phyloP scores from a whole-genome alignment of 2,113 vertebrate genomes.

The Erythrocercus mccallii region DNA sequence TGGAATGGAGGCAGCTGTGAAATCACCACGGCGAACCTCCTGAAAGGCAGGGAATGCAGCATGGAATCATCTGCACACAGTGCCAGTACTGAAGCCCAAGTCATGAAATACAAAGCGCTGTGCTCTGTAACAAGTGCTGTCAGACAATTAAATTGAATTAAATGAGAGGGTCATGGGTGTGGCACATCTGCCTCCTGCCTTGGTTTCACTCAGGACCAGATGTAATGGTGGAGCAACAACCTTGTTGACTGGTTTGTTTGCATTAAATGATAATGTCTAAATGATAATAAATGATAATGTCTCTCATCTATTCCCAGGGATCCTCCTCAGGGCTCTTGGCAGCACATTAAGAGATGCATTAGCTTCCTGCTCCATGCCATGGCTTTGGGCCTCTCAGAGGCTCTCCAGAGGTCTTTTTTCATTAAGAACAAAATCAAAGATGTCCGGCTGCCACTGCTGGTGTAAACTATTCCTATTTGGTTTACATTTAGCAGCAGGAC shows the following conservation, averaged over 20 bases:
- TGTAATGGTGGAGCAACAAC: background rate
- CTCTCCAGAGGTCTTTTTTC: background rate
- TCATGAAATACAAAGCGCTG: background rate
- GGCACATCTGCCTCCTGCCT: background rate
- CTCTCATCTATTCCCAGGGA: background rate
- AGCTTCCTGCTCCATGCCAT: background rate
- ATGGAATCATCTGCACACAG: rapidly evolving
- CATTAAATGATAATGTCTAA: background rate
- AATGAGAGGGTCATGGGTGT: background rate
- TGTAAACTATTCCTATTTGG: background rate
- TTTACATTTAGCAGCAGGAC: background rate
- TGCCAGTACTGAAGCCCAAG: background rate
- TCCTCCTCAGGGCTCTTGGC: background rate
- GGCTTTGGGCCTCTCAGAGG: background rate
- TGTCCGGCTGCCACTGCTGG: background rate
- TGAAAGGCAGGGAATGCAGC: background rate
- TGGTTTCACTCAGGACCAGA: background rate
- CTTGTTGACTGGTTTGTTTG: background rate
- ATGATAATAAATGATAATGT: background rate
- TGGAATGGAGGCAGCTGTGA: background rate
- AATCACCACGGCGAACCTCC: background rate
- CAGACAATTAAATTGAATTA: background rate
- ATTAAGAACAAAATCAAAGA: background rate
- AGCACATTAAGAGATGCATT: background rate
- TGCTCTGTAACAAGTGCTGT: background rate